phyloP scores from a whole-genome alignment of 2,113 vertebrate genomes.

The Pseudonaja textilis region DNA sequence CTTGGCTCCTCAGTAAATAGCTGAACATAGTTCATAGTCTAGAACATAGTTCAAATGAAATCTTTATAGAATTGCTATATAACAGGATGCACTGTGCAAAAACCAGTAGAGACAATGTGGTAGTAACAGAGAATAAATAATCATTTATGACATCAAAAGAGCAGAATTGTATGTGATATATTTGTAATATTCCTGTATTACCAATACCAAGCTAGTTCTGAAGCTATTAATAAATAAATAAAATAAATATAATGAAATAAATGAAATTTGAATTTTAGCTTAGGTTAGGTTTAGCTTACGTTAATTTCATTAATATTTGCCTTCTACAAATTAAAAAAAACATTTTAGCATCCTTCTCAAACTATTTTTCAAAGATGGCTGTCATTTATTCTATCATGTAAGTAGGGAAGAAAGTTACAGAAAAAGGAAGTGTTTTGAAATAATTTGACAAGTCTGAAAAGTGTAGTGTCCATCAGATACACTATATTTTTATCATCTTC shows the following conservation, averaged over 20 bases:
- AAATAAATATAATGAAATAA: too few relatives aligned
- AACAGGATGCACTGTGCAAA: background rate
- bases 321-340: conserved; percentile 2
- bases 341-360: conserved; percentile 37
- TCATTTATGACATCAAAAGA: background rate
- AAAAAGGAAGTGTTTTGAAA: conserved; percentile 29
- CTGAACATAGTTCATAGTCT: background rate
- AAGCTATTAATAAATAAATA: too few relatives aligned
- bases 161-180: background rate
- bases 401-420: background rate
- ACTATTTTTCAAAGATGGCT: conserved; percentile 43
- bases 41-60: background rate
- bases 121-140: background rate
- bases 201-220: background rate
- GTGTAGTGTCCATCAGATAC: background rate
- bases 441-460: conserved; percentile 2
- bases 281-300: background rate
- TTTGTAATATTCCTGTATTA: background rate
- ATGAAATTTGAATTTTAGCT: background rate
- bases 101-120: background rate
- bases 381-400: conserved; percentile 5
- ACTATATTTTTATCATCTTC: background rate
- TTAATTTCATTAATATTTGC: conserved; percentile 6
- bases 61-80: background rate
- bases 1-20: background rate